phyloP scores from a whole-genome alignment of 2,113 vertebrate genomes.

The Passer montanus region DNA sequence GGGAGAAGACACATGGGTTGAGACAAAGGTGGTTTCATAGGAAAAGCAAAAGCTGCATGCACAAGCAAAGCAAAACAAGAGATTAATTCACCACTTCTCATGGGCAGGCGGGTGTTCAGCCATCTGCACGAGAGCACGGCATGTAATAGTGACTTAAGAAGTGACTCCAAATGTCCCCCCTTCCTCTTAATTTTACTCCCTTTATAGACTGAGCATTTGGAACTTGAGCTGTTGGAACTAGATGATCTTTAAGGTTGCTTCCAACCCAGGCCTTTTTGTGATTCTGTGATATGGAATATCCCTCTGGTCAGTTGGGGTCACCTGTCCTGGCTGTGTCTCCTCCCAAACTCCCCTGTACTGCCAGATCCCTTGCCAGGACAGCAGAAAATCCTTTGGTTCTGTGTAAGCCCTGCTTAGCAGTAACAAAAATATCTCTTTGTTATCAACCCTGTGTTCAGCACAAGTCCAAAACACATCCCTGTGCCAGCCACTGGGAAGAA shows the following conservation, averaged over 20 bases:
- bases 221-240: background rate
- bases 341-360: background rate
- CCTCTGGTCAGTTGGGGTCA: background rate
- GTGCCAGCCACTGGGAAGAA: background rate
- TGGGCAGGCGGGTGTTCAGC: background rate
- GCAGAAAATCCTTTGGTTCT: background rate
- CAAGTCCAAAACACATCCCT: background rate
- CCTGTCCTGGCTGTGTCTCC: background rate
- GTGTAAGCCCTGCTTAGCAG: background rate
- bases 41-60: background rate
- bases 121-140: background rate
- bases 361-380: background rate
- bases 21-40: background rate
- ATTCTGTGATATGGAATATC: background rate
- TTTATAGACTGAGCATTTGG: background rate
- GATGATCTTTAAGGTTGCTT: background rate
- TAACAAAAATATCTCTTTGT: background rate
- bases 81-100: background rate
- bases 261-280: background rate
- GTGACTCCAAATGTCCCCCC: background rate
- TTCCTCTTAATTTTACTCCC: background rate
- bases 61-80: background rate
- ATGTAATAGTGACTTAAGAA: rapidly evolving
- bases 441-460: background rate
- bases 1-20: background rate